Evolutionary conservation across 2,888 invertebrate species (phyloP).

Genomic region (Prosopocoilus inquinatus): DNA sequence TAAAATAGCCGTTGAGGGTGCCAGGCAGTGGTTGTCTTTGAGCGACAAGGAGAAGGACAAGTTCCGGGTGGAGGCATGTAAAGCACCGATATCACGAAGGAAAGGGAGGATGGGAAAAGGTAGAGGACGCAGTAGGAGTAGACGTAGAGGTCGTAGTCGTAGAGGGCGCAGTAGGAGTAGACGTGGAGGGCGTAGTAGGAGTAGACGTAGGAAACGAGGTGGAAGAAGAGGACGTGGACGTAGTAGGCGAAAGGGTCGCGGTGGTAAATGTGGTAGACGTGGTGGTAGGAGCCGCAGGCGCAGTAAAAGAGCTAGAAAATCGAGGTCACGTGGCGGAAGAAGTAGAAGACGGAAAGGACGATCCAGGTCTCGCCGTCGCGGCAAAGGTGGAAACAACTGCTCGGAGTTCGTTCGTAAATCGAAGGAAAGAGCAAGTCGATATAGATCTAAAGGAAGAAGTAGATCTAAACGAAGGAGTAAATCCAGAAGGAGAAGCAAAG

Average conservation of each 20-base stretch:
- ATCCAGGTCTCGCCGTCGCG: too few species aligned
- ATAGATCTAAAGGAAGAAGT: too few species aligned
- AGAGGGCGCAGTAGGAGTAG: slow-evolving; percentile 16
- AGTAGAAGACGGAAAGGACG: too few species aligned
- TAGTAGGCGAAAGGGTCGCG: slow-evolving; percentile 34
- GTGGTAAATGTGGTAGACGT: slow-evolving; percentile 34
- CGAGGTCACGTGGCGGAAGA: too few species aligned
- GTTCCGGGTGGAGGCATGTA: not conserved
- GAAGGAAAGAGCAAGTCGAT: too few species aligned
- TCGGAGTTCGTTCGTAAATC: too few species aligned
- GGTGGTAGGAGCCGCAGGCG: slow-evolving; percentile 26
- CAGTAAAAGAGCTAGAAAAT: slow-evolving; percentile 11
- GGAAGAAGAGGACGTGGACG: slow-evolving; percentile 28
- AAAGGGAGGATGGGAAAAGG: slow-evolving; percentile 5
- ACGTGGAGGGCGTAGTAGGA: slow-evolving; percentile 19
- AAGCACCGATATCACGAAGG: not conserved
- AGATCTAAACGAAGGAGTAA: too few species aligned
- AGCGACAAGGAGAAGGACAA: slow-evolving; percentile 2
- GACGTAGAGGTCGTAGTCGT: slow-evolving; percentile 15
- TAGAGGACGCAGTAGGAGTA: not conserved
- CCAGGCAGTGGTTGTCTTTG: slow-evolving; percentile 38
- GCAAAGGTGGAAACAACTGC: too few species aligned
- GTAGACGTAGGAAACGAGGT: slow-evolving; percentile 41
- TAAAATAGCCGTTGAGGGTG: slow-evolving; percentile 40
- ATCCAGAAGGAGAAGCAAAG: too few species aligned